Evolutionary conservation across 1,140 invertebrate genomes (phyloP).

Genomic region (Nasonia longicornis): DNA sequence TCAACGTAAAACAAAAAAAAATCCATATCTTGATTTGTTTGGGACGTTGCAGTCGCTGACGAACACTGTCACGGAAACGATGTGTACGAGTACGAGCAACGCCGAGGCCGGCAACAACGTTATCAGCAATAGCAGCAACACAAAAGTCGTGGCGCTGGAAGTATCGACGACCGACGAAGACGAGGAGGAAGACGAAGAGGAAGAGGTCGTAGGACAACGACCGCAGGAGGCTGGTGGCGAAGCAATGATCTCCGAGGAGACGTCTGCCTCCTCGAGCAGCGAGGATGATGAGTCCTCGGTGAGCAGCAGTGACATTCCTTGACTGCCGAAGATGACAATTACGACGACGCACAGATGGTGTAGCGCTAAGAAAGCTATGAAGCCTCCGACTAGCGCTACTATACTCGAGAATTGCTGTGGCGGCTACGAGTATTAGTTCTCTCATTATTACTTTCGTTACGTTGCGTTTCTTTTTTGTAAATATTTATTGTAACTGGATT

Average conservation of each 20-base stretch:
- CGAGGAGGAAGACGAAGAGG: constrained; percentile 43
- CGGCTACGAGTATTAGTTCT: constrained; percentile 32
- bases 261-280: constrained; percentile 65
- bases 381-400: constrained; percentile 4
- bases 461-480: constrained; percentile 47
- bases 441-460: constrained; percentile 37
- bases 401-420: constrained; percentile 23
- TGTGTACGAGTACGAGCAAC: constrained; percentile 4
- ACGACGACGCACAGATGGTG: constrained; percentile 36
- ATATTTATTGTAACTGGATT: constrained; percentile 43
- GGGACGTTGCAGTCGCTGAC: constrained; percentile 46
- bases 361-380: constrained; percentile 5
- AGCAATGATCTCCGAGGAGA: constrained; percentile 69
- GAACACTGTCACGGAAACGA: constrained; percentile 20
- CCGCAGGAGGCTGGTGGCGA: constrained; percentile 69
- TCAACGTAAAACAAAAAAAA: constrained; percentile 36
- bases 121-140: neutral
- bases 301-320: constrained; percentile 64
- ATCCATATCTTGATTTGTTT: constrained; percentile 41
- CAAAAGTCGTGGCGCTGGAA: constrained; percentile 5
- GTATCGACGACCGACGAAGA: constrained; percentile 42
- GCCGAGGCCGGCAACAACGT: neutral
- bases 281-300: constrained; percentile 66
- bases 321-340: constrained; percentile 50
- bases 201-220: constrained; percentile 41